Evolutionary conservation across 2,797 vertebrate genomes (phyloP), one percentile per base, ranked within the genome.

Genomic region (Gallirallus australis): DNA sequence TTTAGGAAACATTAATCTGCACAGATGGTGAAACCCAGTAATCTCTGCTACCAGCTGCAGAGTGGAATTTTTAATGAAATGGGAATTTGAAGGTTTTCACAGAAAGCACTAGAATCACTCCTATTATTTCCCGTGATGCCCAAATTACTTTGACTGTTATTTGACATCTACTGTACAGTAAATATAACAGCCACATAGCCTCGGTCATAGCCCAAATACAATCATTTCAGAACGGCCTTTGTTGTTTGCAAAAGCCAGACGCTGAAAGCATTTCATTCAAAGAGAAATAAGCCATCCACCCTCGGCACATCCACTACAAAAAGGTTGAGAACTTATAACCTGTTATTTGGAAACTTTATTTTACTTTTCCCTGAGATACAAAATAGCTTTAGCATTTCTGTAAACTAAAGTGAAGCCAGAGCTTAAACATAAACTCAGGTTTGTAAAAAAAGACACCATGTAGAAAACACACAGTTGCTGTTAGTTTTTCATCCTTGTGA

Each of bases 21-120:
- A 98, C 98, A 98, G 98, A 98, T 98, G 98, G 98, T 96, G 96
- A 96, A 97, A 96, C 97, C 95, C 91, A 95, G 97, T 98, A 98
- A 98, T 98, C 98, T 98, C 97, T 94, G 93, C 97, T 97, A 97
- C 98, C 98, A 98, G 98, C 98, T 98, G 98, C 96, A 97, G 96
- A 97, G 79, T 75, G 91, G 97, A 98, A 97, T 98, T 98, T 98
- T 98, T 98, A 98, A 98, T 98, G 98, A 98, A 98, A 98, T 98
- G 97, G 96, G 95, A 98, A 97, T 98, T 98, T 97, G 97, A 97
- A 97, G 97, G 97, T 98, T 98, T 98, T 96, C 98, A 96, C 81
- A 97, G 96, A 98, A 98, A 98, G 97, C 95, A 95, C 96, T 90
- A 89, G 95, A 97, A 96, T 96, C 93, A 71, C 91, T 97, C 92